Conservation (phyloP, 2,888 invertebrate genomes). For the Caenorhabditis macrosperma region DNA sequence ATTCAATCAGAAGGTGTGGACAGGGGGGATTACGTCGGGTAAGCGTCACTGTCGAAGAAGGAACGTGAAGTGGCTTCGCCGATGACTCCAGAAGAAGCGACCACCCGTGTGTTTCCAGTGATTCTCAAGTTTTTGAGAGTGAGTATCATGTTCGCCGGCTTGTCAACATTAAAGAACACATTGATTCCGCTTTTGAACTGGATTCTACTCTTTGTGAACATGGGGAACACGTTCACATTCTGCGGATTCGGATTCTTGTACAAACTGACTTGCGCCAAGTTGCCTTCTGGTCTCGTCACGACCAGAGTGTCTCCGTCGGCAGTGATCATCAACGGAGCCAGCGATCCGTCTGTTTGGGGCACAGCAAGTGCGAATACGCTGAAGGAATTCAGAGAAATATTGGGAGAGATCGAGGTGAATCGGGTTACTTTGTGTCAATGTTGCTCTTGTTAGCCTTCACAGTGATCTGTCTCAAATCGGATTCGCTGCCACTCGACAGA, state of each 20-base stretch:
- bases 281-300: conserved; percentile 29
- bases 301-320: conserved; percentile 17
- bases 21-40: conserved; percentile 19
- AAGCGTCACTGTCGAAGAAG: conserved; percentile 16
- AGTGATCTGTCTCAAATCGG: conserved; percentile 7
- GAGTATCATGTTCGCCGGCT: conserved; percentile 11
- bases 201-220: conserved; percentile 14
- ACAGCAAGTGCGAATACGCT: conserved; percentile 18
- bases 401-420: too few species aligned
- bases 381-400: too few species aligned
- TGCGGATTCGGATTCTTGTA: conserved; percentile 15
- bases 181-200: conserved; percentile 32
- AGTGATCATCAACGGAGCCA: conserved; percentile 22
- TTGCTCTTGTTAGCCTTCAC: conserved; percentile 18
- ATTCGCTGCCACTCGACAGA: conserved; percentile 16
- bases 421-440: conserved; percentile 33
- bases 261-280: not conserved
- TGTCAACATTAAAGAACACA: conserved; percentile 25
- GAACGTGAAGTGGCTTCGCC: not conserved
- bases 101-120: not conserved
- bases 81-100: conserved; percentile 25
- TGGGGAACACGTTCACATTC: conserved; percentile 27
- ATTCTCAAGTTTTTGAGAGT: conserved; percentile 19
- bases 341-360: conserved; percentile 15
- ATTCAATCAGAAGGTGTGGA: not conserved